Base-by-base conservation (phyloP, 2,888 invertebrate genomes). In the Trissoscelio sp. region DNA sequence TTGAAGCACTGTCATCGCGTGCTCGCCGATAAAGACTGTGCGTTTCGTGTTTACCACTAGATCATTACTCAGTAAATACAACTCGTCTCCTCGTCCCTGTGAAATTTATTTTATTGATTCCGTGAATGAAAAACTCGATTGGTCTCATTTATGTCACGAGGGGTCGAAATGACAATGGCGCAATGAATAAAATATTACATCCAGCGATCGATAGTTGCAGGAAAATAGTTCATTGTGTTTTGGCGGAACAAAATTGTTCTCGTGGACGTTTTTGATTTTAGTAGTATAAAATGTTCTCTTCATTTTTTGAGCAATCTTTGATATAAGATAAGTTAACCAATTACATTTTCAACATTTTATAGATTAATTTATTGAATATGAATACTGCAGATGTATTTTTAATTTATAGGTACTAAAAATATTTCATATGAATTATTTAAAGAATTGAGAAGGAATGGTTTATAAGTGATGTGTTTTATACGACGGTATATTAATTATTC, bases 1-100 rank as follows among this genome's bases (percentile, higher is more conserved):
- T 74, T 80, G 62, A 80, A 74, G 74, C 39, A 74, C 64, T 70
- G 70, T 74, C 70, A 74, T 80, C 74, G 74, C 80, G 74, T 74
- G 74, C 46, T 48, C n/a, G 44, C 22, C 46, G 55, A 70, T 74
- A 62, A 74, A 80, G 70, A 74, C 70, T 80, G 64, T 62, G 80
- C 60, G 53, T 74, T 80, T 79, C 51, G 39, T 79, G 74, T 73
- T 74, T 67, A 69, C 67, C 73, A 42, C 67, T 69, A 18, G 79
- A 79, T 79, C 67, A 79, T 79, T 73, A 79, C 55, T 34, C 53
- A 31, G 73, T 74, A 67, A 73, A 79, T 73, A 74, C 73, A 46
- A 14, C 67, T 74, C 58, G 72, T 73, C 79, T 39, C 46, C 60
- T 55, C 20, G 12, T 62, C 28, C 55, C 18, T 31, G 67, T 55